Base-by-base conservation (phyloP, 1,140 invertebrate species). In the Aphelenchoides fujianensis region DNA sequence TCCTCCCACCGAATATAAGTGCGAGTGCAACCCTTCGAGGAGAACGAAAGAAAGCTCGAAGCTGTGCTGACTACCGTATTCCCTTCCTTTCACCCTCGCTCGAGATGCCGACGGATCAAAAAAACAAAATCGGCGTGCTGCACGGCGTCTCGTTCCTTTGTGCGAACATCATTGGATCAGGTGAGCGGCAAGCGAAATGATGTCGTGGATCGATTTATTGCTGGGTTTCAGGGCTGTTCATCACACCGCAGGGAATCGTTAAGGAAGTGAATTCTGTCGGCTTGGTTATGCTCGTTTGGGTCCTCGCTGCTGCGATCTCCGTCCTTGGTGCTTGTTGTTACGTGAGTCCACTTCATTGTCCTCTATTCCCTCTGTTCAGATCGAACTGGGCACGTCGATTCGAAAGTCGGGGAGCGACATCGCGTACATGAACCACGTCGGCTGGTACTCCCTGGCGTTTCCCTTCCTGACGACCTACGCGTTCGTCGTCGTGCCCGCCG, bases 331-430 rank as follows among this genome's bases (percentile, higher is more conserved):
- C 68, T 2, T 69, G n/a, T 27, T 61, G 57, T 30, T 61, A 61
- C 2, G 57, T 48, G 41, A 48, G 41, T 12, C 12, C 41, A 48
- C 23, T 48, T 48, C 12, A 48, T 12, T 48, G 41, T 12, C 12
- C 23, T 12, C 12, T 12, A 48, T 48, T 12, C 12, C 12, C 28
- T 12, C 12, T 76, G 19, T 76, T 61, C 79, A 76, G 28, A 35
- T 77, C 36, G 78, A 77, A 55, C 36, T 77, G 3, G 78, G 78
- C 36, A 80, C 78, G 7, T 69, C 62, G 53, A 80, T 80, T 61
- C 75, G 77, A 12, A 69, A 66, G 35, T 76, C 79, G n/a, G 78
- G 78, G 2, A 63, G 54, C 41, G 78, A 80, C 48, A 81, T 79
- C 62, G 80, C 79, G 3, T 80, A 80, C 52, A 5, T 79, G 12